phyloP scores from a whole-genome alignment of 2,888 invertebrate genomes.

The Cyclophora albipunctata region DNA sequence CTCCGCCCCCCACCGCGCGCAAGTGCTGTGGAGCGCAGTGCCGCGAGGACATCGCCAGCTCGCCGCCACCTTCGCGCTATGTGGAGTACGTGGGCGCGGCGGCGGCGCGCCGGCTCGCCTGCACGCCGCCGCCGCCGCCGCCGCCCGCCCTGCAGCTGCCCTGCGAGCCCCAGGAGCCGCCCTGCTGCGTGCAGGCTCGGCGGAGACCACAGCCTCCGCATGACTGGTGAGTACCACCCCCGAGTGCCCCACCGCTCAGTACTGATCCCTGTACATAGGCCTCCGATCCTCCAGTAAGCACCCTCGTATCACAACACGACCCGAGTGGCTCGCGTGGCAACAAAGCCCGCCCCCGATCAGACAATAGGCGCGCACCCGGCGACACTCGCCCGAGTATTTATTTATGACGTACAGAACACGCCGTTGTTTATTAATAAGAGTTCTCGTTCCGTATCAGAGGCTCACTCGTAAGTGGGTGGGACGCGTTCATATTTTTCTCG shows the following conservation, averaged over 20 bases:
- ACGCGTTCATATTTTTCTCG: conserved; percentile 6
- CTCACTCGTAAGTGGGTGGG: conserved; percentile 1
- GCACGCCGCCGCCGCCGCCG: conserved; percentile 68
- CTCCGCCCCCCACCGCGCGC: conserved; percentile 53
- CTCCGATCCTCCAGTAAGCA: too few relatives aligned
- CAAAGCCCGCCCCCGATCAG: too few relatives aligned
- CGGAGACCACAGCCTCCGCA: conserved; percentile 75
- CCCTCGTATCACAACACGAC: too few relatives aligned
- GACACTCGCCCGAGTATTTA: too few relatives aligned
- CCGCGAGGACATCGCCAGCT: conserved; percentile 60
- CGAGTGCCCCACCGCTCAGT: background rate
- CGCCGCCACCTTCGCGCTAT: conserved; percentile 67
- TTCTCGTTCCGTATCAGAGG: background rate
- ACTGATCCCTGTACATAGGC: too few relatives aligned
- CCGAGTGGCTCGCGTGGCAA: too few relatives aligned
- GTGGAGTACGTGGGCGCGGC: conserved; percentile 80
- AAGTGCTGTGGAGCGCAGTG: conserved; percentile 68
- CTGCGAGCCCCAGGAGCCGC: conserved; percentile 67
- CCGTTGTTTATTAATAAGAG: too few relatives aligned
- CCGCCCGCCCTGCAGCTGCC: conserved; percentile 67
- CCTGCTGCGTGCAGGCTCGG: conserved; percentile 75
- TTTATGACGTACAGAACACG: too few relatives aligned
- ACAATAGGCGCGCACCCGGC: too few relatives aligned
- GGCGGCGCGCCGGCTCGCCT: conserved; percentile 75
- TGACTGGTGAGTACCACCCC: conserved; percentile 68